Base-by-base conservation (phyloP, 2,797 vertebrate genomes). In the Furcifer pardalis region DNA sequence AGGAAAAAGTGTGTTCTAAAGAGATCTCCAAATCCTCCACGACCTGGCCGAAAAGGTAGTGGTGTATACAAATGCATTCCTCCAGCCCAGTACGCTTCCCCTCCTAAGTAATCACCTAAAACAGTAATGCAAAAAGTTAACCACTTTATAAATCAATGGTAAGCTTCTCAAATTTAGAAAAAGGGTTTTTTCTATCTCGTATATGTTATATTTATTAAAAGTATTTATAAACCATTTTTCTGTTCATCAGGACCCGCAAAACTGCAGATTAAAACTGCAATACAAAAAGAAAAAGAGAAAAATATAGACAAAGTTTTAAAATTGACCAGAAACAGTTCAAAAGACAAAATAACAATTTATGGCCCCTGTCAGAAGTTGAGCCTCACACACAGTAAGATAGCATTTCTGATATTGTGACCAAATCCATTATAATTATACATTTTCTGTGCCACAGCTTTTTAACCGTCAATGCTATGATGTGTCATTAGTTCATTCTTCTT, bases 1-100 rank as follows among this genome's bases (percentile, higher is more conserved):
- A 99, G 97, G 92, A 99, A 99, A 91, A 99, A 99, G 92, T 99
- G 99, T 3, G 97, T 99, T 77, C 98, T 95, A 94, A 99, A 99
- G 69, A 99, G 97, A 86, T 99, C 98, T 8, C 98, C 98, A 15
- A 99, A 99, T 44, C 98, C 97, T 0, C 98, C 98, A 2, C 94
- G 96, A 74, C 98, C 97, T 0, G 98, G 98, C 82, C 97, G 97
- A 94, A 99, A 99, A 44, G 99, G 98, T 0, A 99, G 95, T 15
- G 99, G 99, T 3, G 98, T 98, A 92, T 99, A 99, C 0, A 99
- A 96, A 79, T 99, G 99, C 44, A 99, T 77, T 3, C 98, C 99
- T 0, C 98, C 97, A 0, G 99, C 99, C 98, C 99, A 99, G 92
- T 97, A 99, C 0, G 97, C 97, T 88, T 99, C 99, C 71, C 99